These are phyloP conservation scores for Notothenia rossii DNA, from an alignment of 2,113 vertebrate genomes.

Conservation along the genomic window DNA sequence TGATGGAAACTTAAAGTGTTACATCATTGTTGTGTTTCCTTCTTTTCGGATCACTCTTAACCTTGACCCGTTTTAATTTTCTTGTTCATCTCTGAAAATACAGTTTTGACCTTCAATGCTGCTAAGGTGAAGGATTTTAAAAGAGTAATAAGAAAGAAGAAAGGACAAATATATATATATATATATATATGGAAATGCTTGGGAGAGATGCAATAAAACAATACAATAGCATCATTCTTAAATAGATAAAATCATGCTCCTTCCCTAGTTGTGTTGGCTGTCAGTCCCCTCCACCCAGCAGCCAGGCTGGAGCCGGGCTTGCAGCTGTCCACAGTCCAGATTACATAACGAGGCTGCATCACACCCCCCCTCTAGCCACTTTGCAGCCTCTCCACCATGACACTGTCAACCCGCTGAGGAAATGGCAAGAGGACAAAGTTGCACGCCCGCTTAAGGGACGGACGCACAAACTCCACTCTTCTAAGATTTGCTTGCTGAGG, in stretches of 20 bases:
- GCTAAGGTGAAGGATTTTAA: slow-evolving; percentile 6
- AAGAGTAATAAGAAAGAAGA: not conserved
- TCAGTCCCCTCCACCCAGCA: slow-evolving; percentile 46
- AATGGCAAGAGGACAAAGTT: slow-evolving; percentile 53
- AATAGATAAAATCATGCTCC: slow-evolving; percentile 6
- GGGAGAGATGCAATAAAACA: not conserved
- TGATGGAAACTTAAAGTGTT: not conserved
- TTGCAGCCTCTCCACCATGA: slow-evolving; percentile 60
- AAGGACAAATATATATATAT: not conserved
- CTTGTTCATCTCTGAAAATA: slow-evolving; percentile 30
- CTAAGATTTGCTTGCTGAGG: slow-evolving; percentile 23
- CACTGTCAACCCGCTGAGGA: slow-evolving; percentile 51
- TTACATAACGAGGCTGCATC: slow-evolving; percentile 75
- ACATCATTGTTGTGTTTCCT: slow-evolving; percentile 21
- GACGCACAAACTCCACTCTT: slow-evolving; percentile 21
- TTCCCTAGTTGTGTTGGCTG: slow-evolving; percentile 29
- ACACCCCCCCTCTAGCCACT: slow-evolving; percentile 51
- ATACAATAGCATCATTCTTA: not conserved
- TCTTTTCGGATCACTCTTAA: not conserved
- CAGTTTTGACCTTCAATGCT: slow-evolving; percentile 27
- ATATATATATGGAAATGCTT: not conserved
- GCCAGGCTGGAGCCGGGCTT: slow-evolving; percentile 60
- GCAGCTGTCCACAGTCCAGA: slow-evolving; percentile 70
- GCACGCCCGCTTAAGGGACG: slow-evolving; percentile 30
- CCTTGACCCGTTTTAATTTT: not conserved